Base-by-base conservation (phyloP, 2,888 invertebrate genomes). In the Acrobasis consociella region DNA sequence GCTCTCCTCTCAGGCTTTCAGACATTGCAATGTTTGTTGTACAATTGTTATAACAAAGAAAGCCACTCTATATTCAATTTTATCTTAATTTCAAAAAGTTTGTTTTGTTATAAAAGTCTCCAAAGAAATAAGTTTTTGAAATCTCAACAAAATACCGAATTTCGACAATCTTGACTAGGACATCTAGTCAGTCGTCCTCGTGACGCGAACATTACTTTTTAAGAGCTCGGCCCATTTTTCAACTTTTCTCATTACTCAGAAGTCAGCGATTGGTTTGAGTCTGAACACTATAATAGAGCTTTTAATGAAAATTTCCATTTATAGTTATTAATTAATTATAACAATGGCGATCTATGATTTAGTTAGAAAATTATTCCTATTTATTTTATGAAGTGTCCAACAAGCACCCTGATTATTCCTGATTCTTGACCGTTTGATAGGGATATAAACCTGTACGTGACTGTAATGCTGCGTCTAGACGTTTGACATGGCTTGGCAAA, bases 221-320 rank as follows among this genome's bases (percentile, higher is more conserved):
- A 59, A 63, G 62, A 61, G 63, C 37, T 66, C 62, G 59, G 60
- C 58, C 58, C 59, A 62, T 67, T 62, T 62, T 63, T 58, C 46
- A 72, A 71, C 67, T 75, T 76, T 75, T 75, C 72, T 73, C 74
- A 75, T 76, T 75, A 75, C 67, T 11, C n/a, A 65, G 67, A 60
- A 67, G 64, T 60, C 31, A 31, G 31, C 31, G 67, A 69, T 72
- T 71, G 5, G n/a, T 52, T 72, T 67, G 68, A 64, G 66, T 69
- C 64, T 66, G 63, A 42, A 56, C 52, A 67, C 64, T 67, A 66
- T 7, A 31, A 31, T 22, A 22, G 22, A 11, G 49, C 53, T n/a
- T n/a, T 58, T 67, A 69, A 68, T 66, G 66, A 67, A 70, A 67
- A 68, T 66, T 60, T 62, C 62, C 68, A 62, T n/a, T n/a, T n/a